These are phyloP conservation scores for Anagyrus pseudococci DNA, from an alignment of 2,888 invertebrate species.

Conservation along the genomic window DNA sequence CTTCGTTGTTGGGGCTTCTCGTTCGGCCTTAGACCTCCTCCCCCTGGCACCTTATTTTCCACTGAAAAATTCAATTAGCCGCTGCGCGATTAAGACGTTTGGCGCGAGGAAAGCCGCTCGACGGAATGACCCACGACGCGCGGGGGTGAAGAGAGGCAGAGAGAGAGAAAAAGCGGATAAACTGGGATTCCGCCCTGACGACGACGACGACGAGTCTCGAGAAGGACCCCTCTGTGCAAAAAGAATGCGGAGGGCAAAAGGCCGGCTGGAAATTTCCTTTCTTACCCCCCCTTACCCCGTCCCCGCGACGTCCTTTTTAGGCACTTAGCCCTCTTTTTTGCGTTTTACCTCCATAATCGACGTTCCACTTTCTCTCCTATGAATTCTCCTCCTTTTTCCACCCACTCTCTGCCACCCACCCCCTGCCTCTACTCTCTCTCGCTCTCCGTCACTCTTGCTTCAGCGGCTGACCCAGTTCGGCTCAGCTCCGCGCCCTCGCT, in stretches of 20 bases:
- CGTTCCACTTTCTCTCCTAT: constrained; percentile 30
- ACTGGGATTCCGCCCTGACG: not conserved
- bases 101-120: not conserved
- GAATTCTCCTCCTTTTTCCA: no score
- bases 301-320: constrained; percentile 18
- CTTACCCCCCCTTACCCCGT: not conserved
- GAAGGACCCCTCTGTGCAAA: not conserved
- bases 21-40: not conserved
- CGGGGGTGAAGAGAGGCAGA: not conserved
- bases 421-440: no score
- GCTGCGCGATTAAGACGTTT: no score
- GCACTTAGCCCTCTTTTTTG: constrained; percentile 31
- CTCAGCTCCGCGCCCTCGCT: no score
- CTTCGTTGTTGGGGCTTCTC: no score
- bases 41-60: not conserved
- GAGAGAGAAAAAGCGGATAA: no score
- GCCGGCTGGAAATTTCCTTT: constrained; percentile 15
- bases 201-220: not conserved
- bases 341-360: constrained; percentile 35
- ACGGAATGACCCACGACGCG: not conserved
- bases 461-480: no score
- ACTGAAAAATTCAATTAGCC: not conserved
- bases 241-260: no score
- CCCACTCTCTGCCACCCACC: no score
- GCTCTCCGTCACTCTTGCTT: no score